Percentiles rank a stretch among this genome's conserved stretches.
Evolutionary conservation across 2,113 vertebrate genomes (phyloP).

Genomic region (Oplegnathus fasciatus): DNA sequence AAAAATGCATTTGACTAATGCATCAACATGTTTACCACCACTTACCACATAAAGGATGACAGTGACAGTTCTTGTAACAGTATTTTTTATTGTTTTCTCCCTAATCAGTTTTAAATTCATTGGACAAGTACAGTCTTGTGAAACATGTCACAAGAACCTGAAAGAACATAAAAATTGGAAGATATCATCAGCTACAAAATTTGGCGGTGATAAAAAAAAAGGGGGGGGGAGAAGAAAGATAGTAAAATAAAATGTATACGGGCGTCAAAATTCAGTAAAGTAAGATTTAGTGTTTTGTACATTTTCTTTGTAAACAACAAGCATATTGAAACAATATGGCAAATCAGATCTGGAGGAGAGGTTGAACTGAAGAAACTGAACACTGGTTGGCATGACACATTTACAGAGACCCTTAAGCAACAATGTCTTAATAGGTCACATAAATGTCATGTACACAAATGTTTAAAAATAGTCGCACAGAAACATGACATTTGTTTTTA

Average conservation of each 20-base stretch:
- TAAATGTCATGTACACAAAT: slow-evolving; percentile 62
- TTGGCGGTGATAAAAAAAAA: slow-evolving; percentile 68
- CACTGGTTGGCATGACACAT: slow-evolving; percentile 75
- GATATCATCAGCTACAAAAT: slow-evolving; percentile 79
- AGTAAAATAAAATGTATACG: slow-evolving; percentile 70
- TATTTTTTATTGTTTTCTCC: slow-evolving; percentile 81
- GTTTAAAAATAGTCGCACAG: slow-evolving; percentile 62
- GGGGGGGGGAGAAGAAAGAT: slow-evolving; percentile 14
- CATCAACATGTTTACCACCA: not conserved
- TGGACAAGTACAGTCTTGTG: slow-evolving; percentile 80
- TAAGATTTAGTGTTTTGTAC: slow-evolving; percentile 83
- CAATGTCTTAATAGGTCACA: slow-evolving; percentile 29
- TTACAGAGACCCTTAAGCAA: slow-evolving; percentile 62
- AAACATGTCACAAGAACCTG: slow-evolving; percentile 75
- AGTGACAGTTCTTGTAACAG: slow-evolving; percentile 45
- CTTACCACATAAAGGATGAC: slow-evolving; percentile 12
- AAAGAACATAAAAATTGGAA: slow-evolving; percentile 77
- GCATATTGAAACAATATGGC: slow-evolving; percentile 69
- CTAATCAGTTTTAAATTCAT: slow-evolving; percentile 83
- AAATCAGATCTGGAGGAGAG: slow-evolving; percentile 53
- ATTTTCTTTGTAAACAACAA: slow-evolving; percentile 82
- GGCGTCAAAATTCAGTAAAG: slow-evolving; percentile 62
- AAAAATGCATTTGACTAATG: not conserved
- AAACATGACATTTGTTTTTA: slow-evolving; percentile 58
- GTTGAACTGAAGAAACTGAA: slow-evolving; percentile 63